phyloP scores from a whole-genome alignment of 2,113 vertebrate species.

The Prochilodus magdalenae region DNA sequence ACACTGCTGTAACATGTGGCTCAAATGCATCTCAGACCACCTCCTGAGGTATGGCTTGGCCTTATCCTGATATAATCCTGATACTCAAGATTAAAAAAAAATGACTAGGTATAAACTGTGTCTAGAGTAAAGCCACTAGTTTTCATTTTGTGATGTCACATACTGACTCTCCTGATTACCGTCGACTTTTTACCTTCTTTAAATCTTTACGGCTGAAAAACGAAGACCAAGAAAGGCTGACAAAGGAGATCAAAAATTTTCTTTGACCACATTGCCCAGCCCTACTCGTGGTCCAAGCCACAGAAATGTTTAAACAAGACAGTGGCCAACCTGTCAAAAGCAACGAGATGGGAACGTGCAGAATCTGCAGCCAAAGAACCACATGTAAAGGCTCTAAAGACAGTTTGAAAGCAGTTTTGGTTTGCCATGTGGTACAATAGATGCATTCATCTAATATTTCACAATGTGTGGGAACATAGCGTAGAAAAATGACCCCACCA shows the following conservation, averaged over 20 bases:
- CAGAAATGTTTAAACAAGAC: not conserved
- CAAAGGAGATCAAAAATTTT: not conserved
- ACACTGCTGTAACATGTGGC: no score
- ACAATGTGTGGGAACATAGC: not conserved
- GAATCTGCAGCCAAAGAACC: not conserved
- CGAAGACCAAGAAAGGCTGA: no score
- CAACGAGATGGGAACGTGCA: not conserved
- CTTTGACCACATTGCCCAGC: not conserved
- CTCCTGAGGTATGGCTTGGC: no score
- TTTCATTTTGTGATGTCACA: no score
- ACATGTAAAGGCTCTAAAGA: conserved; percentile 2
- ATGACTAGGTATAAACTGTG: no score
- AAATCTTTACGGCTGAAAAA: no score
- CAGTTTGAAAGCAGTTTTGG: not conserved
- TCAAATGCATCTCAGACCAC: no score
- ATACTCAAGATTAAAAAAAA: no score
- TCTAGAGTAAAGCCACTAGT: no score
- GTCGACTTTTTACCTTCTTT: no score
- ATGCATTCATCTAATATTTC: not conserved
- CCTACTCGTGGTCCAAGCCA: not conserved
- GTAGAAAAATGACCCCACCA: not conserved
- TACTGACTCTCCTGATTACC: no score
- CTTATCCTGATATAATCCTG: no score
- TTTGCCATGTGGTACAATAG: conserved; percentile 7
- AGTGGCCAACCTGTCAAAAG: not conserved